These are phyloP conservation scores for Gallinago solitaria DNA, from an alignment of 2,797 vertebrate genomes.

Conservation along the genomic window DNA sequence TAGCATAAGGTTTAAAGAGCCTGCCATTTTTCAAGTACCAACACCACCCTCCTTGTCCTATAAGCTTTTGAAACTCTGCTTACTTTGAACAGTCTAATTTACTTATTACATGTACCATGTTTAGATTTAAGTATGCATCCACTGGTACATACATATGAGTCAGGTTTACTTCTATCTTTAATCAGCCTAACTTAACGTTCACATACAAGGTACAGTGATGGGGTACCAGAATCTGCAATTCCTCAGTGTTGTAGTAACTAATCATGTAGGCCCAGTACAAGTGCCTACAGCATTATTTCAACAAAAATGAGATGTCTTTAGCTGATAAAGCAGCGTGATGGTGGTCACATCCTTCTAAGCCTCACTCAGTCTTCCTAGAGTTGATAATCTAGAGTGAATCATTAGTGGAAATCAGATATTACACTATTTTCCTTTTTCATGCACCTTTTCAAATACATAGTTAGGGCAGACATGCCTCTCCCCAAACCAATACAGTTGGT, in stretches of 20 bases:
- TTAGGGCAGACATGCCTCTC: background rate
- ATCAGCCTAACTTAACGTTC: background rate
- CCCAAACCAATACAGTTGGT: background rate
- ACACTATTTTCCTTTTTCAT: background rate
- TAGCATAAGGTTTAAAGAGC: background rate
- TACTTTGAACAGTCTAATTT: background rate
- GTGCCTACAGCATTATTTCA: background rate
- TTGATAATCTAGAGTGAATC: background rate
- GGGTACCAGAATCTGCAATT: background rate
- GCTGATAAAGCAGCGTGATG: background rate
- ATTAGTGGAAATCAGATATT: background rate
- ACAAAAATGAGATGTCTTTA: background rate
- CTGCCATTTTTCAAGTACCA: background rate
- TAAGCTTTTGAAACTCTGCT: background rate
- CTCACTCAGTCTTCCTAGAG: background rate
- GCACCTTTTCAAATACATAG: background rate
- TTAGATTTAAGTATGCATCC: background rate
- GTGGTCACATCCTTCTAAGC: background rate
- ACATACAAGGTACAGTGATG: background rate
- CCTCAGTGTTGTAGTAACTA: background rate
- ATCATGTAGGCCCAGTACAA: background rate
- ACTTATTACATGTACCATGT: background rate
- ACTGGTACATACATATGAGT: background rate
- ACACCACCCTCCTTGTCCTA: background rate
- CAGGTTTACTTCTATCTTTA: background rate